Base-by-base conservation (phyloP, 2,888 invertebrate genomes). In the Epirrhoe tristata region DNA sequence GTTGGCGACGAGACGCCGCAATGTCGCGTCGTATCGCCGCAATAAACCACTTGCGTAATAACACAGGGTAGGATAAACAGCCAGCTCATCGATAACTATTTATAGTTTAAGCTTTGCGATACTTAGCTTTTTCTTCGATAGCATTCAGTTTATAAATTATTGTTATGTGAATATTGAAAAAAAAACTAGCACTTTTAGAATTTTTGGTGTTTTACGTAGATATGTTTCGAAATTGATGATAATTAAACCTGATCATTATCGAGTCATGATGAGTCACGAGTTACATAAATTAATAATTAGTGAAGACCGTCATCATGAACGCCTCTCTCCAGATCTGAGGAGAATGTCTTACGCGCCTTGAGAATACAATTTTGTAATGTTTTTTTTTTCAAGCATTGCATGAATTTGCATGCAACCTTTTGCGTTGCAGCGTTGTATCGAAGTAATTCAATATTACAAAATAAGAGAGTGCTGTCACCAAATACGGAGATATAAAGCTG, bases 11-110 rank as follows among this genome's bases (percentile, higher is more conserved):
- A 65, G 73, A 66, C 74, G 77, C 79, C 79, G 77, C 77, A 80
- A 78, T 78, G 76, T 75, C 76, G 79, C 80, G 84, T 77, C 83
- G 80, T 77, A 77, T 75, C 77, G 78, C 81, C 77, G 79, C 81
- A 81, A 82, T 84, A 84, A 84, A 81, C 82, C 81, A 82, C 82
- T 79, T 82, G 78, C 81, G 83, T 81, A 80, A 83, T 86, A 81
- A 79, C 79, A 78, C 58, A 58, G 68, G 63, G 31, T 32, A 59
- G 55, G 50, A 7, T 50, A 31, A 50, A 61, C 53, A 70, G 72
- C 72, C 58, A 43, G 31, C 34, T 76, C 78, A 79, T 6, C 12
- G 36, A 39, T 39, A 39, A 10, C 8, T 39, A 39, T 39, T 8
- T 0, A 39, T 39, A 39, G 7, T 8, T 39, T 10, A 1, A 39